A percentile compares a stretch with the other conserved stretches of the same genome.
phyloP scores from a whole-genome alignment of 2,888 invertebrate species.

The Leptarthrus brevirostris region DNA sequence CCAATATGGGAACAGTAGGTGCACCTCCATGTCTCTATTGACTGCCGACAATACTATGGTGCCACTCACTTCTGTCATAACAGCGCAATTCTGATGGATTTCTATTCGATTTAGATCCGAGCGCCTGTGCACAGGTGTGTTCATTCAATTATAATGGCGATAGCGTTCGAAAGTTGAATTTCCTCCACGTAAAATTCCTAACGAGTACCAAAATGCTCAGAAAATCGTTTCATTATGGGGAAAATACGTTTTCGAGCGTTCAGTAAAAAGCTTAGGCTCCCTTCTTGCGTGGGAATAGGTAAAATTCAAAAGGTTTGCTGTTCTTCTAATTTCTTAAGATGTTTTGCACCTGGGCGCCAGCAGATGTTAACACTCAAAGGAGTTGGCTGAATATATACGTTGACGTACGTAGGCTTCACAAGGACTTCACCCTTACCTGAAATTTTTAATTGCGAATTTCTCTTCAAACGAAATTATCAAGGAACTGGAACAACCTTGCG shows the following conservation, averaged over 20 bases:
- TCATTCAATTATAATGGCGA: not conserved
- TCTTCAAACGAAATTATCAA: not conserved
- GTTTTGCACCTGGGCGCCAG: no score
- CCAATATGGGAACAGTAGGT: not conserved
- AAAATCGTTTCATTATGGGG: no score
- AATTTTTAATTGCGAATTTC: not conserved
- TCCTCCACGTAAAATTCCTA: not conserved
- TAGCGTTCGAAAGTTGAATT: not conserved
- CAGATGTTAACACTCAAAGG: no score
- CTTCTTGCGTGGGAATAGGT: no score
- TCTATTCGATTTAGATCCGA: not conserved
- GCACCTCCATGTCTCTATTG: no score
- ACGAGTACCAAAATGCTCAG: not conserved
- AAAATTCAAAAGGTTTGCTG: no score
- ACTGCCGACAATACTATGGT: not conserved
- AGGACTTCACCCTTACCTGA: not conserved
- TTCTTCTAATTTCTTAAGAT: no score
- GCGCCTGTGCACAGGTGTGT: not conserved
- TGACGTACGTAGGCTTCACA: no score
- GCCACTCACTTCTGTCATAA: not conserved
- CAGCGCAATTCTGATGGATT: not conserved
- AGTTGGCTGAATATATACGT: no score
- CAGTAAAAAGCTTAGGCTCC: not conserved
- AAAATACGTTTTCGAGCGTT: not conserved
- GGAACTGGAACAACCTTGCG: not conserved